Evolutionary conservation across 1,140 invertebrate genomes (phyloP).

Genomic region (Gryllus bimaculatus): DNA sequence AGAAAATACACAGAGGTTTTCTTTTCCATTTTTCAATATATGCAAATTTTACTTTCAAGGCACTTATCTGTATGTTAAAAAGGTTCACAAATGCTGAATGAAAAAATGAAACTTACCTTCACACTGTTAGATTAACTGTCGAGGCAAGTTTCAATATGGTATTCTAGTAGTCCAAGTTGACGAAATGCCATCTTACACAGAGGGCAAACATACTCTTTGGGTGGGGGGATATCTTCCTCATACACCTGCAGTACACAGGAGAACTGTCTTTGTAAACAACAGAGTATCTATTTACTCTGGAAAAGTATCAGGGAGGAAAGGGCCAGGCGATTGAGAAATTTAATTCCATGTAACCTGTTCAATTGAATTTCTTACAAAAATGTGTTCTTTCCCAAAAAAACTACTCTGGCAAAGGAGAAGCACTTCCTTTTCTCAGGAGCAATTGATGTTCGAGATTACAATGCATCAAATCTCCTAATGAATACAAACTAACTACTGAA

Average conservation of each 20-base stretch:
- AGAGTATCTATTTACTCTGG: background rate
- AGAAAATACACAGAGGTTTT: background rate
- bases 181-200: slow-evolving; percentile 12
- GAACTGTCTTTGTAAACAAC: background rate
- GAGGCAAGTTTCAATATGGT: slow-evolving; percentile 15
- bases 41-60: background rate
- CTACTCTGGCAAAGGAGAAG: too few relatives aligned
- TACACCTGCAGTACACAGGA: slow-evolving; percentile 10
- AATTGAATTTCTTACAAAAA: too few relatives aligned
- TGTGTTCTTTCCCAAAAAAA: too few relatives aligned
- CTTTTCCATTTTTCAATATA: background rate
- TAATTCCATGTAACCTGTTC: too few relatives aligned
- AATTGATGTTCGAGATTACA: too few relatives aligned
- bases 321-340: too few relatives aligned
- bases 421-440: too few relatives aligned
- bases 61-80: background rate
- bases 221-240: slow-evolving; percentile 17
- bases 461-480: background rate
- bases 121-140: background rate
- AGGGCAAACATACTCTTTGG: slow-evolving; percentile 13
- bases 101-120: slow-evolving; percentile 10
- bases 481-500: background rate
- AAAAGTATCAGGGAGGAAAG: too few relatives aligned
- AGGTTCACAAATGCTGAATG: background rate
- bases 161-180: background rate